Base-by-base conservation (phyloP, 1,140 invertebrate species). In the Drosophila truncata region DNA sequence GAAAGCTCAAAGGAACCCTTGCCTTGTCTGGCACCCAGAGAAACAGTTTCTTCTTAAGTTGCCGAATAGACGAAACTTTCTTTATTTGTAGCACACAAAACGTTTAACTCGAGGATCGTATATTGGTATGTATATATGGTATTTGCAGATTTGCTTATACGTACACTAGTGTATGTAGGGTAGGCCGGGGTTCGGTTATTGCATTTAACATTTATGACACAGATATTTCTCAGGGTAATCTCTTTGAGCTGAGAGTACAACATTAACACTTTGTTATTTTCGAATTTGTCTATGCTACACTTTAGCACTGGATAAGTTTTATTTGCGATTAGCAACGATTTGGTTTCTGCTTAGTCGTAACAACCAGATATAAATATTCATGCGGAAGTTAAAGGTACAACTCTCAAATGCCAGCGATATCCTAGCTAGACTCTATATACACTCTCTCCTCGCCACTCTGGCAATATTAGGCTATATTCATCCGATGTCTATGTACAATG, bases 81-180 rank as follows among this genome's bases (percentile, higher is more conserved):
- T 87, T 87, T 80, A 83, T 88, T 87, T 80, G 78, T 74, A 78
- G 77, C 85, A 76, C 80, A 83, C 59, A 69, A 63, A 82, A 88
- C 80, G 59, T 82, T 83, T 62, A 83, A 79, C 66, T 49, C 46
- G 74, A 65, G 66, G 63, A 85, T 80, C 82, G 73, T 78, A 72
- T 77, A 76, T 44, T 52, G 47, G 42, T 72, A 37, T 37, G 39
- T 66, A 25, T 42, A 35, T 42, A 33, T 58, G 54, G 50, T 61
- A 49, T 42, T 61, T 47, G 25, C 46, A 42, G 60, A 35, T 66
- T 20, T 63, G 44, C 41, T 23, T 57, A 75, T 61, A 67, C 50
- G 31, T 72, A 73, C 59, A 27, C 37, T 47, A 35, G 42, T 54
- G 25, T 16, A 37, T 14, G 35, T 39, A 39, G 46, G 35, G 54